Percentiles rank a stretch among this genome's conserved stretches.
phyloP scores from a whole-genome alignment of 2,113 vertebrate genomes.

The Stigmatopora nigra region DNA sequence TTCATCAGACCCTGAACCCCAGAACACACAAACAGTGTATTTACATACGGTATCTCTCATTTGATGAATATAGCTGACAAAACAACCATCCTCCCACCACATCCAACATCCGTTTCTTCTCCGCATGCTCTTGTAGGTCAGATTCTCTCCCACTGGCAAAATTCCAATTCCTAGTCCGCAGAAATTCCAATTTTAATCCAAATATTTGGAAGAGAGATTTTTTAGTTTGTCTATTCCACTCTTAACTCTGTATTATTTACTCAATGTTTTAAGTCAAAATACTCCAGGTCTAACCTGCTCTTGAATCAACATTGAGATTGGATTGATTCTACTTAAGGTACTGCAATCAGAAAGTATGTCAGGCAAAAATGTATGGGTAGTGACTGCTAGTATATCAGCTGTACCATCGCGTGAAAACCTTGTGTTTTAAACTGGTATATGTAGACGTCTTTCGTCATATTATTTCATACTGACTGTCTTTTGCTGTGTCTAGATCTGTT shows the following conservation, averaged over 20 bases:
- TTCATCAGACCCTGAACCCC: conserved; percentile 5
- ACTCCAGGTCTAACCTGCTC: not conserved
- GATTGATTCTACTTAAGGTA: not conserved
- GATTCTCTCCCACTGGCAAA: conserved; percentile 23
- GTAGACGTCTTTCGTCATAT: not conserved
- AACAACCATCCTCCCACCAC: conserved; percentile 27
- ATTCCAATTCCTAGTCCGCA: conserved; percentile 31
- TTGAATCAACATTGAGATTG: not conserved
- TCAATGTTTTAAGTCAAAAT: conserved; percentile 5
- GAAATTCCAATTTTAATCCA: conserved; percentile 46
- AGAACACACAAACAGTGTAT: conserved; percentile 18
- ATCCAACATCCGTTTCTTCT: conserved; percentile 29
- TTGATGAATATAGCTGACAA: conserved; percentile 20
- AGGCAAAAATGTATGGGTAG: not conserved
- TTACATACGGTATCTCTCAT: conserved; percentile 17
- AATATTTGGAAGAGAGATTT: conserved; percentile 52
- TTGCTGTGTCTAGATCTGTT: conserved; percentile 15
- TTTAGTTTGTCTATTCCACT: conserved; percentile 9
- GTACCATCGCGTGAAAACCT: not conserved
- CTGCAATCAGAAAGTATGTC: not conserved
- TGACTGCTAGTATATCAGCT: not conserved
- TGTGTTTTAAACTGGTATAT: not conserved
- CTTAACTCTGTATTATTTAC: conserved; percentile 17
- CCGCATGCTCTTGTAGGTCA: not conserved
- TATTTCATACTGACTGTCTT: conserved; percentile 4